phyloP scores from a whole-genome alignment of 2,113 vertebrate genomes.

The Murina feae region DNA sequence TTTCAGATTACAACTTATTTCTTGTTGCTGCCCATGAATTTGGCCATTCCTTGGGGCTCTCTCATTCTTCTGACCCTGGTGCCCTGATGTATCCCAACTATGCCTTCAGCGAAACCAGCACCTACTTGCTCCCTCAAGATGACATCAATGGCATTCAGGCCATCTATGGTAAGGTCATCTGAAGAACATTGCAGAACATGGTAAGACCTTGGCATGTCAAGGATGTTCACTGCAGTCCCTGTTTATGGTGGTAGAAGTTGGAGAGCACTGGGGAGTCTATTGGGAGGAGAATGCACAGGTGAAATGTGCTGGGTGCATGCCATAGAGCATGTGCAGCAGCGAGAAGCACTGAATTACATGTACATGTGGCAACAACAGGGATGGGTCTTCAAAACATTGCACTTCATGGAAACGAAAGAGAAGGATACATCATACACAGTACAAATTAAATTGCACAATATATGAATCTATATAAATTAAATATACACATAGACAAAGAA shows the following conservation, averaged over 20 bases:
- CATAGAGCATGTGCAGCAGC: background rate
- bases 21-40: slow-evolving; percentile 95
- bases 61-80: slow-evolving; percentile 88
- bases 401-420: background rate
- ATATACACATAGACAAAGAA: background rate
- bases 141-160: slow-evolving; percentile 92
- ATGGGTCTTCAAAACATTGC: background rate
- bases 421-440: background rate
- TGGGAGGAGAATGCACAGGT: background rate
- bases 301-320: rapidly evolving
- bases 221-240: background rate
- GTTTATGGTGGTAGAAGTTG: background rate
- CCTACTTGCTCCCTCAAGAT: slow-evolving; percentile 87
- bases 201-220: too few relatives aligned
- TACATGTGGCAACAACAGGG: too few relatives aligned
- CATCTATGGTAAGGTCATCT: slow-evolving; percentile 88
- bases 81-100: slow-evolving; percentile 93
- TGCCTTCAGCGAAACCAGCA: slow-evolving; percentile 79
- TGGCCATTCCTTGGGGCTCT: slow-evolving; percentile 92
- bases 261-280: background rate
- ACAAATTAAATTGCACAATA: background rate
- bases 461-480: background rate
- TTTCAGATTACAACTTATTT: slow-evolving; percentile 90
- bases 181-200: rapidly evolving
- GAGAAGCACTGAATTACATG: background rate